Base-by-base conservation (phyloP, 2,888 invertebrate species). In the Fragum whitleyi region DNA sequence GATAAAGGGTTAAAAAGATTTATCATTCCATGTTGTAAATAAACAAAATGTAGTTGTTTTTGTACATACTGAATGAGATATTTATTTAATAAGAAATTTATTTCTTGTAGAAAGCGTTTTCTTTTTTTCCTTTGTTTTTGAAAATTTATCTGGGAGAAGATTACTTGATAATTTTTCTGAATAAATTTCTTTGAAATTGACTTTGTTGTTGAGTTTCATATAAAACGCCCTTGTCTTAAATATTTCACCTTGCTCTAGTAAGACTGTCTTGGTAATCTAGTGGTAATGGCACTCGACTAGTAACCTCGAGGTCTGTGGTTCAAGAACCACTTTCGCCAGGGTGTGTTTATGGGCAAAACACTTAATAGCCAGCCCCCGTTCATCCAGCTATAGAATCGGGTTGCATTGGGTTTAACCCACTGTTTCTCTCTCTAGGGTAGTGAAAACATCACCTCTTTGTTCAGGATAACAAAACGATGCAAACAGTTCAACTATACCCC, bases 21-120 rank as follows among this genome's bases (percentile, higher is more conserved):
- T 57, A 21, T 14, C 57, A 57, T 57, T 57, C 57, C 57, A 57
- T 6, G 2, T 21, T 57, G 57, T 57, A 57, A 21, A 57, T 57
- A 57, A 16, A n/a, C n/a, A n/a, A n/a, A n/a, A n/a, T n/a, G n/a
- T 26, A 21, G 14, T 26, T 36, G 32, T 61, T 28, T 61, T 14
- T 61, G 32, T 32, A 61, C 26, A 61, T 28, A 61, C 61, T 6
- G 19, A 61, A 2, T 19, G 19, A 32, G 61, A 61, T 61, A 61
- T 61, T 61, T 61, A 61, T 61, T 61, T 21, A 61, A 29, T 21
- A 32, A 61, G n/a, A 57, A 57, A 14, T 61, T 29, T 61, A 61
- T 61, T 61, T 61, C 61, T 61, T 61, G 61, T 61, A 61, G 29
- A 61, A 29, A 61, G 61, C 29, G 61, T 61, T 61, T 61, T 36